Evolutionary conservation across 2,113 vertebrate genomes (phyloP).

Genomic region (Festucalex cinctus): DNA sequence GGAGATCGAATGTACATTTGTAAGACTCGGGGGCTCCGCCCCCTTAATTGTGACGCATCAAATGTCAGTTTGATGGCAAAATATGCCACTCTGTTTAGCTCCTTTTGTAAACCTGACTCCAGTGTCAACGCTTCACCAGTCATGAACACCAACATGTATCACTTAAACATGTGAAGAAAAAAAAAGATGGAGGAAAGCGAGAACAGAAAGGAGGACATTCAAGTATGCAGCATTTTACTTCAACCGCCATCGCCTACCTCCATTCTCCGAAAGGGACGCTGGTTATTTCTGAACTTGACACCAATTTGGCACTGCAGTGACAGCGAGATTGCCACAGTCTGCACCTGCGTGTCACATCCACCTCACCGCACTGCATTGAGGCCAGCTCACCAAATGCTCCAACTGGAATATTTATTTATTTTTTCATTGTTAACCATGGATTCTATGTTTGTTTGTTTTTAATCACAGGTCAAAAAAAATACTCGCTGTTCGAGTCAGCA

Average conservation of each 20-base stretch:
- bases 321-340: conserved; percentile 21
- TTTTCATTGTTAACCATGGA: neutral
- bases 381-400: neutral
- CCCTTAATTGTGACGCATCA: too few species aligned
- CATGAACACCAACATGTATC: neutral
- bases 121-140: neutral
- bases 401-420: neutral
- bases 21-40: too few species aligned
- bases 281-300: conserved; percentile 25
- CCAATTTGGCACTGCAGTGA: conserved; percentile 2
- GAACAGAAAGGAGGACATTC: neutral
- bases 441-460: neutral
- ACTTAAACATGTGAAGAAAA: neutral
- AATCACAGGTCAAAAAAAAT: neutral
- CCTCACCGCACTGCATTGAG: conserved; percentile 4
- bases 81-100: neutral
- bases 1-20: too few species aligned
- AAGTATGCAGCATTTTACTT: neutral
- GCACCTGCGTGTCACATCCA: conserved; percentile 8
- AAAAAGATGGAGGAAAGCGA: neutral
- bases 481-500: neutral
- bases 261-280: neutral
- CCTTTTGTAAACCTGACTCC: neutral
- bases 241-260: conserved; percentile 3
- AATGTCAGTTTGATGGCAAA: neutral